Evolutionary conservation across 2,113 vertebrate genomes (phyloP).

Genomic region (Eublepharis macularius): DNA sequence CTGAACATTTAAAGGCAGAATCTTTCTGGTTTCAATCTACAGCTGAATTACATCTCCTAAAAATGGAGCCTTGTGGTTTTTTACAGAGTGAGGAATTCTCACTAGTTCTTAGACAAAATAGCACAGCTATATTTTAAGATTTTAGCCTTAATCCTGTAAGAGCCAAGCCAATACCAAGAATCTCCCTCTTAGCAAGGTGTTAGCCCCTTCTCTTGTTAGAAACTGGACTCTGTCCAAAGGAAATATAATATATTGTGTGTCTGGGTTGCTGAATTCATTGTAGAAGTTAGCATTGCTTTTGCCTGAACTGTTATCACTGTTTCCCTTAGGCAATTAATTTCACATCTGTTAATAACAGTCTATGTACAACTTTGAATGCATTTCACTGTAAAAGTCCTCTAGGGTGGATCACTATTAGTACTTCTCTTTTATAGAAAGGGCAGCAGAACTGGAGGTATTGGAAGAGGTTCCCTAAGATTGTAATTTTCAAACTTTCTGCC

Average conservation of each 20-base stretch:
- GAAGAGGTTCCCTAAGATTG: neutral
- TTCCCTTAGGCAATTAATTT: neutral
- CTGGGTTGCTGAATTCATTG: neutral
- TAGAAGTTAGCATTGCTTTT: neutral
- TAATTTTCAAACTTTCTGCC: neutral
- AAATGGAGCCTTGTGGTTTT: neutral
- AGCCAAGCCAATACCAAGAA: neutral
- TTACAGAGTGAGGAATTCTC: neutral
- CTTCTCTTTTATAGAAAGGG: neutral
- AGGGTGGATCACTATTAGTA: neutral
- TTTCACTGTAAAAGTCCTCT: neutral
- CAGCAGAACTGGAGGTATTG: neutral
- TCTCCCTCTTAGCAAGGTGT: neutral
- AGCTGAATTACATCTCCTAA: neutral
- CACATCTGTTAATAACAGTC: neutral
- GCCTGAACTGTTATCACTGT: neutral
- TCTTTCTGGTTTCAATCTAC: neutral
- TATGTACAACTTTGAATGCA: neutral
- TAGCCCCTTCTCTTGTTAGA: neutral
- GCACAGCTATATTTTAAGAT: neutral
- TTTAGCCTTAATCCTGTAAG: neutral
- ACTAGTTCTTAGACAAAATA: neutral
- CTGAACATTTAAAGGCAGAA: neutral
- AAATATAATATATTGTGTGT: neutral
- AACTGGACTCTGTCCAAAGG: neutral